These are phyloP conservation scores for Zaprionus taronus DNA, from an alignment of 1,140 invertebrate genomes.

Conservation along the genomic window DNA sequence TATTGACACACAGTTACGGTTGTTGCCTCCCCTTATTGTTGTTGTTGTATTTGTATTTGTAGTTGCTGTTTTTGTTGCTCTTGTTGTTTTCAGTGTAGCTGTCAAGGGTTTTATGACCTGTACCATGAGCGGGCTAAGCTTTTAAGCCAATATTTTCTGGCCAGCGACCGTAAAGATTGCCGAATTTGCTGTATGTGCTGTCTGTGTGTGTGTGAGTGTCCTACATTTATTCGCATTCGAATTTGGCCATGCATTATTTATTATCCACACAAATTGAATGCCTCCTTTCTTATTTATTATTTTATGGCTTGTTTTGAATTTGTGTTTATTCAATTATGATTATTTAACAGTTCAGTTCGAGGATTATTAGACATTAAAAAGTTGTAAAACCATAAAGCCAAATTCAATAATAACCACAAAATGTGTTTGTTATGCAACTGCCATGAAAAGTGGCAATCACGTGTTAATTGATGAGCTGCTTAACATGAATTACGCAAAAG, in stretches of 20 bases:
- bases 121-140: constrained; percentile 35
- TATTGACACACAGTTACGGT: constrained; percentile 71
- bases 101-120: constrained; percentile 75
- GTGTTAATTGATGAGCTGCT: background rate
- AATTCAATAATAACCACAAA: background rate
- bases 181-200: constrained; percentile 20
- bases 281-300: background rate
- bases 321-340: constrained; percentile 18
- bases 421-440: background rate
- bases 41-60: constrained; percentile 34
- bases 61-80: constrained; percentile 30
- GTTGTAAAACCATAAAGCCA: background rate
- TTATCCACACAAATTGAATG: constrained; percentile 43
- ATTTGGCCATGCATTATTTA: constrained; percentile 36
- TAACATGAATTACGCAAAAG: background rate
- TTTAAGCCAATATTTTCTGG: constrained; percentile 57
- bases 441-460: background rate
- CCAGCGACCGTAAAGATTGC: constrained; percentile 35
- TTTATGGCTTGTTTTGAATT: constrained; percentile 16
- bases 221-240: constrained; percentile 26
- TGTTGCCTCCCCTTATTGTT: constrained; percentile 37
- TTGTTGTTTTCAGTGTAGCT: constrained; percentile 20
- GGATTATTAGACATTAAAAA: constrained; percentile 7
- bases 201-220: background rate
- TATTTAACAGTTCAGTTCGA: background rate